Base-by-base conservation (phyloP, 2,113 vertebrate genomes). In the Scopus umbretta region DNA sequence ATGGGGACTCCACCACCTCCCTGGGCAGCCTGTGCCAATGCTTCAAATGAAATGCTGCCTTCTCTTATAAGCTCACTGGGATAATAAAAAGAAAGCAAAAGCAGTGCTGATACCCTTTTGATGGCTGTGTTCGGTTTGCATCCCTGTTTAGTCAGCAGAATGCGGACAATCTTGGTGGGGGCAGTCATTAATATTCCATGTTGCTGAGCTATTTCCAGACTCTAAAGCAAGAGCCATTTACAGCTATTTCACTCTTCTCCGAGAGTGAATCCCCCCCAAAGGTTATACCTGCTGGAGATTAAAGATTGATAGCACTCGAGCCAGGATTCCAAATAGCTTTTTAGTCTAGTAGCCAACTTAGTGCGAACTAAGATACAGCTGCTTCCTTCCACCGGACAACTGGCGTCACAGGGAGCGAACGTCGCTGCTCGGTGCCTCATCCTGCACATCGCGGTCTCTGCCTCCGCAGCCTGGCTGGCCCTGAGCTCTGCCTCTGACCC, bases 391-490 rank as follows among this genome's bases (percentile, higher is more conserved):
- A 5, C n/a, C 1, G 15, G 26, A 25, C 38, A 13, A 6, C 13
- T 1, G 25, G 18, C 7, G 1, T n/a, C 29, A 21, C 18, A 2
- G 38, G 80, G 55, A 29, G 9, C 1, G 18, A 9, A 6, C 10
- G 3, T 9, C 40, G 11, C 21, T 8, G 65, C 42, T 25, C 13
- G 4, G n/a, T 5, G 45, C 67, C 38, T 11, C 29, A 5, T 34
- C 75, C 53, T 6, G 45, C 25, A 2, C 53, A 0, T 38, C 42
- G 1, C 26, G 2, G 12, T 6, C 73, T 47, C 63, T 30, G 27
- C 32, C 49, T 43, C 12, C 15, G 7, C 11, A 3, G 11, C 3
- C 40, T 17, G 38, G 14, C 32, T 9, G 25, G 34, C 52, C 63
- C 79, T 6, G 2, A 47, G 65, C 80, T 82, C 80, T 34, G 79